Base-by-base conservation (phyloP, 2,888 invertebrate species). In the Cryptocheilus praepositus region DNA sequence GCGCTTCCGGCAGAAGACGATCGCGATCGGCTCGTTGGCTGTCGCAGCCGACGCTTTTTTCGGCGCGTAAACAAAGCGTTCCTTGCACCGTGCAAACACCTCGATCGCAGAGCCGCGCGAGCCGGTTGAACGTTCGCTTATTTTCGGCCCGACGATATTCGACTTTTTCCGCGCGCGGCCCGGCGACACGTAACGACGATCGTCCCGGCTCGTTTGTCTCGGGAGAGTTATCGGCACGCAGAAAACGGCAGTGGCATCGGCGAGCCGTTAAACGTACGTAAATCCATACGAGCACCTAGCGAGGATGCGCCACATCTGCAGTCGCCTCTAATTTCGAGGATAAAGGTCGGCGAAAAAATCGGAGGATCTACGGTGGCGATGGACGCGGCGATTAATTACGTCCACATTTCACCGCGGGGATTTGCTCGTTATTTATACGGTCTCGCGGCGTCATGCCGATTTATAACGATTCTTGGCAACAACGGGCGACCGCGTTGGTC, bases 191-290 rank as follows among this genome's bases (percentile, higher is more conserved):
- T n/a, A 25, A 49, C 51, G 25, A 49, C 61, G 43, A 61, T 53
- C 19, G 52, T 21, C 53, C 57, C 57, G 61, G 68, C 74, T 76
- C 74, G 76, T 83, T 77, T 79, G 74, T 83, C 80, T 74, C 66
- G 68, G 70, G 70, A 76, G 77, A 77, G 71, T 77, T 80, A 77
- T 81, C 77, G 74, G 72, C 62, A 61, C 71, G 61, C 69, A 67
- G 71, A 70, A 81, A 75, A 77, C 74, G 74, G 70, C 63, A 43
- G 16, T 7, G 28, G 71, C 74, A 81, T 80, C 66, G 76, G 78
- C 68, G 69, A 66, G 70, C 46, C 64, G 46, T 63, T 71, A 79
- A 80, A 81, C 80, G 73, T 72, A 71, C 77, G 79, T 81, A 80
- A 83, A 83, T 82, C 70, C 74, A 36, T 45, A 71, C 56, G 56